Base-by-base conservation (phyloP, 2,888 invertebrate genomes). In the Carpatolechia fugitivella region DNA sequence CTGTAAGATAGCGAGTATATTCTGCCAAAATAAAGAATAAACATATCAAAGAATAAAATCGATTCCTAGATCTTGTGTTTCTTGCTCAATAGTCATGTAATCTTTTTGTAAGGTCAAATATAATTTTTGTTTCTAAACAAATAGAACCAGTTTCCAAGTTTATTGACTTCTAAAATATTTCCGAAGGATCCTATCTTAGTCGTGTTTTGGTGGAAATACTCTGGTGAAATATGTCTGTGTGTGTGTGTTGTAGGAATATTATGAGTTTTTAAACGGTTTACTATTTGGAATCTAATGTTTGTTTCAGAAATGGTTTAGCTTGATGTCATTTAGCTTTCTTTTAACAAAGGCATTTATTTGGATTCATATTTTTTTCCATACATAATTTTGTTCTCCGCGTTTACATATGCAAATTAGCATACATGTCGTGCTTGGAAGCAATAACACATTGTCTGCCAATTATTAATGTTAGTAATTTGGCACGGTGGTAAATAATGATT, bases 121-220 rank as follows among this genome's bases (percentile, higher is more conserved):
- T 77, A 78, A 82, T 83, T 79, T 83, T 84, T 86, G 80, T 80
- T 78, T 76, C 77, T 80, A 84, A 85, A 84, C 83, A 78, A 82
- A 81, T 80, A 77, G 60, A 87, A 89, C 86, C 83, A 65, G 86
- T 87, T 33, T 87, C 60, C 73, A 78, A 71, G 89, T 88, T 89
- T 87, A 78, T 86, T 89, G 89, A 88, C 89, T 84, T 78, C 81
- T 81, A 62, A 74, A 79, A 83, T 79, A 80, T 80, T 81, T 81
- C 76, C 69, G 62, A 68, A 72, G 64, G 66, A 69, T 66, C 64
- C 68, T 56, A 52, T 57, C 16, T 54, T 65, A 77, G 74, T 75
- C 72, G 68, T 70, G 65, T 70, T 64, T 56, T 54, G 52, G 59
- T 57, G 54, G 53, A 57, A 61, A 55, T 55, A 58, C 56, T 18